Evolutionary conservation across 2,113 vertebrate genomes (phyloP), one percentile per base, ranked within the genome.

Genomic region (Corythaixoides concolor): DNA sequence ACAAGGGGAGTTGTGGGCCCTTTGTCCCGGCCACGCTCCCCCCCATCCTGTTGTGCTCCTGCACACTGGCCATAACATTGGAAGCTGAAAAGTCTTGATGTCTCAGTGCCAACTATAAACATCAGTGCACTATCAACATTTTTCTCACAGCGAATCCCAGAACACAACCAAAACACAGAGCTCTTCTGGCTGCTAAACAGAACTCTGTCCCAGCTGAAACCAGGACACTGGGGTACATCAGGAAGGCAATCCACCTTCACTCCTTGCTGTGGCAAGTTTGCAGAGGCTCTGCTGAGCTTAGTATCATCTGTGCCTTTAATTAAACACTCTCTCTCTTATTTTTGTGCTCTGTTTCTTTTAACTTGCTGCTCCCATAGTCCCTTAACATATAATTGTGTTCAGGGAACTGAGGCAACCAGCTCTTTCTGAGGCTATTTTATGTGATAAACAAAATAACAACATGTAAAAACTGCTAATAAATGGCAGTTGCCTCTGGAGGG

Each of bases 401-500:
- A 92, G 67, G 60, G 79, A 94, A 37, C 43, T 84, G 69, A 97
- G 66, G 70, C 74, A 88, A 32, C 23, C 52, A 81, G 88, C 41
- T 67, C 45, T 84, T 85, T 92, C 88, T 47, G 33, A 70, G 76
- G 62, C 39, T 91, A 18, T 95, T 96, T 96, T 93, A 94, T 85
- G 77, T 11, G 21, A 62, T 75, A 94, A 97, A 93, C 78, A 88
- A 94, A 97, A 89, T n/a, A 93, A 33, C 52, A 62, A 30, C 73
- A 35, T 24, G 70, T 43, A 72, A 91, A 89, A 72, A 68, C 76
- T 75, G 59, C 45, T 94, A 90, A 88, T 96, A 89, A 80, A 87
- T 5, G 33, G 35, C 32, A 49, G 33, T 22, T 94, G 55, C 22
- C 88, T 93, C 77, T 72, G 67, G 92, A 96, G 91, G 43, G 37